A percentile compares a stretch with the other conserved stretches of the same genome.
Evolutionary conservation across 2,888 invertebrate genomes (phyloP).

Genomic region (Synergus itoensis): DNA sequence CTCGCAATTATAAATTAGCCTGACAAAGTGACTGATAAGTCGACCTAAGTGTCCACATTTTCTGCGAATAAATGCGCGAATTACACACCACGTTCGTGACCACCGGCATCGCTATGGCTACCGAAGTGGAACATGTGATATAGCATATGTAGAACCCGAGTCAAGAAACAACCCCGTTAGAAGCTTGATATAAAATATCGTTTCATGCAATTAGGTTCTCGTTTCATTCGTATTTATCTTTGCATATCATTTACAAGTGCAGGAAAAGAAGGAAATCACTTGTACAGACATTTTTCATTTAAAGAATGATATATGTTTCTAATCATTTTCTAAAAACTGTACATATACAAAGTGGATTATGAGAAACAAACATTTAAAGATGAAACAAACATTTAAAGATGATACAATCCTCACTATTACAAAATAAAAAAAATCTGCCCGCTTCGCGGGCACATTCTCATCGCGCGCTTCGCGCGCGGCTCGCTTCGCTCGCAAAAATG

Average conservation of each 20-base stretch:
- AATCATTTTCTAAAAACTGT: not conserved
- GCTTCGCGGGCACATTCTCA: no score
- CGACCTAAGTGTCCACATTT: constrained; percentile 44
- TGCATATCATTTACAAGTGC: constrained; percentile 4
- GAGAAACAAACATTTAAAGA: not conserved
- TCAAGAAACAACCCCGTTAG: constrained; percentile 38
- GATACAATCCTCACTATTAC: not conserved
- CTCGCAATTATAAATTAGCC: constrained; percentile 24
- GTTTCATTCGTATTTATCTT: constrained; percentile 20
- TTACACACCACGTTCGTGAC: constrained; percentile 49
- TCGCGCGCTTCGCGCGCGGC: no score
- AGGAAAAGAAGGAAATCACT: not conserved
- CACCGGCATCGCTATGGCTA: constrained; percentile 48
- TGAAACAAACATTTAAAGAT: not conserved
- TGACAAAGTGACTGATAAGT: constrained; percentile 23
- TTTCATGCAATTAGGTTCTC: constrained; percentile 32
- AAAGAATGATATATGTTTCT: not conserved
- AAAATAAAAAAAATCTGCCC: no score
- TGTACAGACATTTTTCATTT: not conserved
- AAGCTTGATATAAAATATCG: constrained; percentile 34
- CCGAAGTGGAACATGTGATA: constrained; percentile 40
- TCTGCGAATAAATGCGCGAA: constrained; percentile 50
- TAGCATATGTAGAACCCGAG: constrained; percentile 3
- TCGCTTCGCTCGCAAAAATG: no score
- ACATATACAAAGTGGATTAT: not conserved